Evolutionary conservation across 2,888 invertebrate genomes (phyloP).

Genomic region (Andrena dorsata): DNA sequence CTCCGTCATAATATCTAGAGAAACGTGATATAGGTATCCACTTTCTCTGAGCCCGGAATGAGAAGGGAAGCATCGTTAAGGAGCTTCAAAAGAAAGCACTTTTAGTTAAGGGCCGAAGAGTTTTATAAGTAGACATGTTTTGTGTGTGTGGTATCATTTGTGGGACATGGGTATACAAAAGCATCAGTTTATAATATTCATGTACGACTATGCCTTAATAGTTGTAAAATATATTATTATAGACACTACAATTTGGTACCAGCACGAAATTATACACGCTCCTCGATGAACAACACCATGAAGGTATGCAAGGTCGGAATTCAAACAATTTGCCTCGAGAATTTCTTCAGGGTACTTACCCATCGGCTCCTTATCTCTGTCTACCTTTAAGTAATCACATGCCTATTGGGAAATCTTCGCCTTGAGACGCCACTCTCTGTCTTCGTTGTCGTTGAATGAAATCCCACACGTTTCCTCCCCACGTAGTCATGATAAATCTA

Average conservation of each 20-base stretch:
- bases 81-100: not conserved
- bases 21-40: conserved; percentile 6
- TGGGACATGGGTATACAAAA: no score
- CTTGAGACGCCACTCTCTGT: conserved; percentile 48
- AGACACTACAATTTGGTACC: not conserved
- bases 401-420: conserved; percentile 64
- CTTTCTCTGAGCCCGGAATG: not conserved
- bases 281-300: conserved; percentile 9
- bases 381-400: conserved; percentile 58
- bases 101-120: not conserved
- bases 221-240: not conserved
- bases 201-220: no score
- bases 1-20: conserved; percentile 15
- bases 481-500: conserved; percentile 13
- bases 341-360: conserved; percentile 48
- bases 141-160: not conserved
- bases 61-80: not conserved
- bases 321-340: conserved; percentile 43
- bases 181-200: no score
- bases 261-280: not conserved
- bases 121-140: not conserved
- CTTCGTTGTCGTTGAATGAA: conserved; percentile 44
- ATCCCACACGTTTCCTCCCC: conserved; percentile 53
- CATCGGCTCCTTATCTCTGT: conserved; percentile 37
- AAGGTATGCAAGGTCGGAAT: conserved; percentile 56